These are phyloP conservation scores for Anastrepha obliqua DNA, from an alignment of 1,140 invertebrate genomes.

Conservation along the genomic window DNA sequence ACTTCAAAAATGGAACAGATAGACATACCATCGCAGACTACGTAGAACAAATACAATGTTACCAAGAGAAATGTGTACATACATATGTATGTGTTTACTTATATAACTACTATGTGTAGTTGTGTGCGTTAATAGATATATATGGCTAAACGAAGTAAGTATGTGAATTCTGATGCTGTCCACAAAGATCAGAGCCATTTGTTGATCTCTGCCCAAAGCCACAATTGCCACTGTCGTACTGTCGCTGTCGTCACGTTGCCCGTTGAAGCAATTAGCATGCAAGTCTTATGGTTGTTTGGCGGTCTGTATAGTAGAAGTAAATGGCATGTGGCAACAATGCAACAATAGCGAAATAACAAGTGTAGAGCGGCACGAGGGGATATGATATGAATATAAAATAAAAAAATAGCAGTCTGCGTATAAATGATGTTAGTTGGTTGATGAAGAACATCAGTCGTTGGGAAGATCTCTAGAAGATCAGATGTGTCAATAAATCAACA, in stretches of 20 bases:
- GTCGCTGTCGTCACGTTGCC: not conserved
- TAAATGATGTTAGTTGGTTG: not conserved
- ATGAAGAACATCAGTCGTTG: slow-evolving; percentile 1
- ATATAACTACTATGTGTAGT: not conserved
- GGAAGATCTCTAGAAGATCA: not conserved
- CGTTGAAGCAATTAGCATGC: slow-evolving; percentile 14
- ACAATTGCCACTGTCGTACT: not conserved
- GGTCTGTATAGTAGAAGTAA: not conserved
- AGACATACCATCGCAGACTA: not conserved
- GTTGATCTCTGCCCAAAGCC: not conserved
- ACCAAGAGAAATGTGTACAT: not conserved
- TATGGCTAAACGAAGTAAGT: not conserved
- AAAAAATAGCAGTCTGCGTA: not conserved
- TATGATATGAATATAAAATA: not conserved
- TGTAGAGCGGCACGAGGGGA: not conserved
- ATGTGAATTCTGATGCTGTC: not conserved
- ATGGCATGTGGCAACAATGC: slow-evolving; percentile 25
- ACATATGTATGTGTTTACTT: not conserved
- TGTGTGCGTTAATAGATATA: not conserved
- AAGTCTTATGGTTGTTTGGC: not conserved
- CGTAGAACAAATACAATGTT: not conserved
- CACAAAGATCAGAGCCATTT: not conserved
- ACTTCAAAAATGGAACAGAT: slow-evolving; percentile 43
- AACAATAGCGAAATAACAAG: slow-evolving; percentile 36
- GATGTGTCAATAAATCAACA: slow-evolving; percentile 29